Percentiles rank a stretch among this genome's conserved stretches.
phyloP scores from a whole-genome alignment of 2,797 vertebrate genomes.

The Macrochelys suwanniensis region DNA sequence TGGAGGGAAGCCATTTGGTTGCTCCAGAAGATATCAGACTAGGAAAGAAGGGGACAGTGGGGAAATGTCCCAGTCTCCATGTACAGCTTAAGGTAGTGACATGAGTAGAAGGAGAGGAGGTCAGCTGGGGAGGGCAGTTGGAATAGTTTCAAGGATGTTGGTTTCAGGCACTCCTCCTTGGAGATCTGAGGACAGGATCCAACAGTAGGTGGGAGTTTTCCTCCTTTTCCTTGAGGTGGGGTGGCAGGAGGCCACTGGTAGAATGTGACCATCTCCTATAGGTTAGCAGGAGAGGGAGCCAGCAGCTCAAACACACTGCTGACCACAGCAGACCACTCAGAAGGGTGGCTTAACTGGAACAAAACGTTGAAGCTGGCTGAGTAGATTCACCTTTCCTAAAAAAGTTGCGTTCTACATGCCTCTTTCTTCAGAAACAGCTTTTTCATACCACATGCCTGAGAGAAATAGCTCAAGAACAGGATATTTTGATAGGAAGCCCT shows the following conservation, averaged over 20 bases:
- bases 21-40: background rate
- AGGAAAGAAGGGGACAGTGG: background rate
- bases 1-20: background rate
- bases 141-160: background rate
- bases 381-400: background rate
- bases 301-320: background rate
- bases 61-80: background rate
- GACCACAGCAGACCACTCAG: background rate
- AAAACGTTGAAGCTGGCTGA: background rate
- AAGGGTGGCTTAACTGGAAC: background rate
- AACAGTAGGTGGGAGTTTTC: background rate
- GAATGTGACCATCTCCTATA: conserved; percentile 5
- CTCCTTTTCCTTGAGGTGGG: background rate
- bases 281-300: background rate
- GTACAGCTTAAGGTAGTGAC: background rate
- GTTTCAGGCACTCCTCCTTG: background rate
- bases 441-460: conserved; percentile 1
- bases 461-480: background rate
- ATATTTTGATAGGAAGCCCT: background rate
- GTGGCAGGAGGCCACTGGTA: background rate
- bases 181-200: background rate
- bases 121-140: background rate
- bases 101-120: background rate
- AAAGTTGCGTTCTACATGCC: background rate
- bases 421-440: background rate